phyloP scores from a whole-genome alignment of 2,888 invertebrate genomes.

The Trissolcus brochymenae region DNA sequence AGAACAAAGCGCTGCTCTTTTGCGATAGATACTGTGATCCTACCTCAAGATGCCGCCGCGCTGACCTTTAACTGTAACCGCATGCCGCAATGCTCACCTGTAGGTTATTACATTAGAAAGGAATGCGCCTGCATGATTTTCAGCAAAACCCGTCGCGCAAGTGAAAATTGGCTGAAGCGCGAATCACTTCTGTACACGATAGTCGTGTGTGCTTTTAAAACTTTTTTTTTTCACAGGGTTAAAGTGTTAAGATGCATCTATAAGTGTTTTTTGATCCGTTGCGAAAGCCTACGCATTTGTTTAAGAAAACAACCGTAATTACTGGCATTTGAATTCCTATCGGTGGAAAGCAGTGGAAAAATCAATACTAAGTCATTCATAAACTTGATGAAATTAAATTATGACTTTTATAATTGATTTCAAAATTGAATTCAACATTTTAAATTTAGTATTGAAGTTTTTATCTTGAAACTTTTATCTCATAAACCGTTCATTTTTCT shows the following conservation, averaged over 20 bases:
- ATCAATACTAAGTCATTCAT: no score
- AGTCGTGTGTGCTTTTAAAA: constrained; percentile 13
- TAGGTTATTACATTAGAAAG: constrained; percentile 62
- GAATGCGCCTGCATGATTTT: constrained; percentile 62
- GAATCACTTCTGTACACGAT: constrained; percentile 30
- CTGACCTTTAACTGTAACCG: constrained; percentile 74
- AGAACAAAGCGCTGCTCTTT: constrained; percentile 71
- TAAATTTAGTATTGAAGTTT: background rate
- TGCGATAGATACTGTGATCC: constrained; percentile 61
- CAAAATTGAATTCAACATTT: background rate
- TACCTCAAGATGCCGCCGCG: constrained; percentile 65
- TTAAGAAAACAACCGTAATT: background rate
- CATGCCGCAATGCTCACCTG: constrained; percentile 69
- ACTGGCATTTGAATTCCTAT: background rate
- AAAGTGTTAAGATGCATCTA: constrained; percentile 13
- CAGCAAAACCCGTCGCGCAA: constrained; percentile 49
- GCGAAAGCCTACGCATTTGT: no score
- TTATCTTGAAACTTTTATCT: no score
- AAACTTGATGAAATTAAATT: no score
- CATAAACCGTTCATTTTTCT: background rate
- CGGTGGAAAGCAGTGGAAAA: no score
- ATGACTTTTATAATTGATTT: background rate
- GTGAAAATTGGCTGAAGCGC: constrained; percentile 50
- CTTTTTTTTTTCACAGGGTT: constrained; percentile 4
- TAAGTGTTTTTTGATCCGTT: background rate